Base-by-base conservation (phyloP, 2,797 vertebrate species). In the Girardinus metallicus region DNA sequence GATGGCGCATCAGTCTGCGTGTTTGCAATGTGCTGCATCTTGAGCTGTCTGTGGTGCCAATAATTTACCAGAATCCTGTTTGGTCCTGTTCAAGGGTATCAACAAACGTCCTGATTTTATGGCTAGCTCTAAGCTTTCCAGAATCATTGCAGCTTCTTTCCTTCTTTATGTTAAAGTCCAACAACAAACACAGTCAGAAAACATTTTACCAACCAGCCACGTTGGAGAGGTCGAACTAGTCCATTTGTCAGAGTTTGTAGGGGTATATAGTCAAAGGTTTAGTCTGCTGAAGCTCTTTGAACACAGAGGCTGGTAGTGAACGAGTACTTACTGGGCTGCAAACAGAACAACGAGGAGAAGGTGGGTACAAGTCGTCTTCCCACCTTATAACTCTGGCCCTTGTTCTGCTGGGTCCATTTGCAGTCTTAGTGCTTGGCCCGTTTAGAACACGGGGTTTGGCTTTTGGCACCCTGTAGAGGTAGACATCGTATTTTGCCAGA, bases 391-490 rank as follows among this genome's bases (percentile, higher is more conserved):
- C 80, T 4, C 86, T 87, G 2, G 29, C 70, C 49, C 73, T 87
- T 12, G 77, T 49, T 84, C 60, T 47, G 23, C 76, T 4, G 18
- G 83, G 85, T 23, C 82, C 57, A 0, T 85, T 88, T 0, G 36
- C 72, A 12, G 75, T 83, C 70, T 21, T 3, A 12, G 31, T 18
- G 0, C 12, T 53, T 11, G 86, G 81, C 13, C 81, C 5, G 2
- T 76, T 85, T 82, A n/a, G 44, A 74, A 46, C 2, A 1, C 1
- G 15, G 43, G 84, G 74, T 75, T 79, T 73, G 53, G 85, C 36
- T 76, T 76, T 81, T 36, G 93, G 88, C 9, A 70, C 39, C 81
- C 80, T 91, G 91, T 84, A 92, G 75, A 96, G 90, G 85, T 90
- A 92, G 76, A 95, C 73, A 4, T 94, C 90, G 4, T 93, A 94